Conservation (phyloP, 2,113 vertebrate species). For the Heliornis fulica region DNA sequence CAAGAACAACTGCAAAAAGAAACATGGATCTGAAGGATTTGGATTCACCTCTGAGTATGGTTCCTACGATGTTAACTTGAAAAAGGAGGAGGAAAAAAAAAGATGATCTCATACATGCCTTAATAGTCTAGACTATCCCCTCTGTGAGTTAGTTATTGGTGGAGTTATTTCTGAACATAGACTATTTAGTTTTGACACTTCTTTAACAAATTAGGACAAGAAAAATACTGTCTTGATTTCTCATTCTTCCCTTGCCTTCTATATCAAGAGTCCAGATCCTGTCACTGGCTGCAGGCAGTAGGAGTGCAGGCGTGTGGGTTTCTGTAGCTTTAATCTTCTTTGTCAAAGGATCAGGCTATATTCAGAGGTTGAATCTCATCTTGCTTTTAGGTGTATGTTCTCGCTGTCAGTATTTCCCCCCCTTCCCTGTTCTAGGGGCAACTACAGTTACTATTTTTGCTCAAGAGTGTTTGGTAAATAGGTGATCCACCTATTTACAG, state of each 20-base stretch:
- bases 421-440: not conserved
- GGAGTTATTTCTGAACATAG: conserved; percentile 53
- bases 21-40: not conserved
- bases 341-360: not conserved
- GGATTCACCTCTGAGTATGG: not conserved
- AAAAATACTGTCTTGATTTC: conserved; percentile 49
- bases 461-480: not conserved
- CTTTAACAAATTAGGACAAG: conserved; percentile 50
- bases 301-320: not conserved
- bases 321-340: not conserved
- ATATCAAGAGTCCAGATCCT: not conserved
- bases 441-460: not conserved
- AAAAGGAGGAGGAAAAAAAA: not conserved
- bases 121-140: conserved; percentile 66
- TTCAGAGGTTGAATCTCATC: not conserved
- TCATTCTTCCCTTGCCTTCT: conserved; percentile 4
- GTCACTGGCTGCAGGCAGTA: not conserved
- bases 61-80: conserved; percentile 14
- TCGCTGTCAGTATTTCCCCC: not conserved
- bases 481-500: not conserved
- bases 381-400: not conserved
- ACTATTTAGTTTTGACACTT: conserved; percentile 42
- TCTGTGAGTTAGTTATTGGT: conserved; percentile 60
- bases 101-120: conserved; percentile 61
- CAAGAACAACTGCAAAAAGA: not conserved